phyloP scores from a whole-genome alignment of 2,888 invertebrate species.

The Lingula anatina region DNA sequence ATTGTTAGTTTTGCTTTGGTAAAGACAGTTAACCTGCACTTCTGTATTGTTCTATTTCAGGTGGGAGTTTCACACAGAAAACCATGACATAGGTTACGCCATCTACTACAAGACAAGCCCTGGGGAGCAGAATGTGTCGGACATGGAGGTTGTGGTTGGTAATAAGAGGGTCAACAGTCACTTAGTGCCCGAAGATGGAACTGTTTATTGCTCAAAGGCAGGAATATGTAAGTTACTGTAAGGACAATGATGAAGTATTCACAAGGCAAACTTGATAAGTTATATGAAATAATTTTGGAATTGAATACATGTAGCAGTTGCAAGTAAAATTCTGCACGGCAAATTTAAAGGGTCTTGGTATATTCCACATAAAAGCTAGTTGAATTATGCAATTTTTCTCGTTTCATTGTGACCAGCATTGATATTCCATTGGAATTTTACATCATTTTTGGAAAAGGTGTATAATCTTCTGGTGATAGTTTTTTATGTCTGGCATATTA shows the following conservation, averaged over 20 bases:
- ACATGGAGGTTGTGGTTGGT: conserved; percentile 60
- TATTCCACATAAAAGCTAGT: conserved; percentile 52
- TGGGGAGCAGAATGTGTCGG: conserved; percentile 38
- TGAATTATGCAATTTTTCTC: no score
- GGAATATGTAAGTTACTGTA: conserved; percentile 73
- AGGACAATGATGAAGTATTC: background rate
- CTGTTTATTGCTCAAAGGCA: conserved; percentile 69
- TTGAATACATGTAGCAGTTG: no score
- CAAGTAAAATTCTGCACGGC: no score
- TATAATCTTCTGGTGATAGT: no score
- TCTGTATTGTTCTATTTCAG: conserved; percentile 54
- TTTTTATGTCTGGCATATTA: no score
- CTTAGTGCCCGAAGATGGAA: conserved; percentile 74
- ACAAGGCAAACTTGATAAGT: background rate
- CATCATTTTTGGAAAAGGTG: no score
- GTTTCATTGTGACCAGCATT: no score
- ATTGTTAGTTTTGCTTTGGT: no score
- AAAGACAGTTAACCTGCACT: no score
- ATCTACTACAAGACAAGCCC: conserved; percentile 58
- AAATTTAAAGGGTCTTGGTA: background rate
- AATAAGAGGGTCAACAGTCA: conserved; percentile 70
- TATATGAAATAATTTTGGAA: no score
- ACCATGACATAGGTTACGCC: conserved; percentile 85
- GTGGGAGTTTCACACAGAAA: conserved; percentile 83
- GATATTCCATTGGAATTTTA: no score